Conservation (phyloP, 2,113 vertebrate species). For the Stegastes partitus region DNA sequence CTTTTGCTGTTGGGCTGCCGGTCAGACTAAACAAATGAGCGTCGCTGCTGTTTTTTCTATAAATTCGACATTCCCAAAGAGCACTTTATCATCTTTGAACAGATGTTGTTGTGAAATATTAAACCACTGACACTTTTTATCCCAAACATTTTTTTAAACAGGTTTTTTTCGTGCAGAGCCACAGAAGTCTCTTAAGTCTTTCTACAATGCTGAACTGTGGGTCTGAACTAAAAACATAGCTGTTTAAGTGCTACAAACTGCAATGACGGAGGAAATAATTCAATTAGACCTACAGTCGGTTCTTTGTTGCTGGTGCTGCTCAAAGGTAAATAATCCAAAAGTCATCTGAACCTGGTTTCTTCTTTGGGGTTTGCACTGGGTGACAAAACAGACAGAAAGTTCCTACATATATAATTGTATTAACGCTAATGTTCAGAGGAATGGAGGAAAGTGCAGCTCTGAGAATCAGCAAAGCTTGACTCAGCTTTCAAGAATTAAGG, state of each 20-base stretch:
- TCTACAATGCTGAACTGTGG: neutral
- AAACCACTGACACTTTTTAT: neutral
- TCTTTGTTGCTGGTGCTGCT: neutral
- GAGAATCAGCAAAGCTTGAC: constrained; percentile 60
- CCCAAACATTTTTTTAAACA: neutral
- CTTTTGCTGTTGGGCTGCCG: neutral
- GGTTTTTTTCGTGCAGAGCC: neutral
- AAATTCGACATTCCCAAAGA: neutral
- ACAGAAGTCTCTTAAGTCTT: neutral
- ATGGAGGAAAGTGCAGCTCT: constrained; percentile 32
- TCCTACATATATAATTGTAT: constrained; percentile 40
- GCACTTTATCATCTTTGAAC: neutral
- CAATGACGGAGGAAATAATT: neutral
- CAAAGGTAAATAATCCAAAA: constrained; percentile 17
- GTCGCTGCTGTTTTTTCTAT: neutral
- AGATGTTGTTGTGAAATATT: neutral
- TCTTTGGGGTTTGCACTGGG: neutral
- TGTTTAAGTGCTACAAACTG: constrained; percentile 4
- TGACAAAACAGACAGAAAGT: constrained; percentile 35
- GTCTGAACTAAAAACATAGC: neutral
- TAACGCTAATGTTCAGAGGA: constrained; percentile 42
- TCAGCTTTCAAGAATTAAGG: constrained; percentile 76
- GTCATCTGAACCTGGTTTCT: neutral
- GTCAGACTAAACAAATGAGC: neutral
- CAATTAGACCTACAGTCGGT: neutral